A percentile compares a stretch with the other conserved stretches of the same genome.
Evolutionary conservation across 2,888 invertebrate genomes (phyloP).

Genomic region (Pterostichus niger): DNA sequence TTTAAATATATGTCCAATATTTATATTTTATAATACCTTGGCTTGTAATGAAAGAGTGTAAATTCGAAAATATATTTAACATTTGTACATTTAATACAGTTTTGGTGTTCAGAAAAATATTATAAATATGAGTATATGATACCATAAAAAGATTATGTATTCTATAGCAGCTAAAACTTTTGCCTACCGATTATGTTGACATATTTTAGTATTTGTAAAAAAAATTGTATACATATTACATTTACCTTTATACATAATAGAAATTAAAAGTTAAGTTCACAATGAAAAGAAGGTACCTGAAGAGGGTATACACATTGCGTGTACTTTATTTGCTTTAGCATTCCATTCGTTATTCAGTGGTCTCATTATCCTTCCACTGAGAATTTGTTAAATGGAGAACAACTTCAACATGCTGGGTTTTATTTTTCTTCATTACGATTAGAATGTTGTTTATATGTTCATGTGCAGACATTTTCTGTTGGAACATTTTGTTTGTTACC

Average conservation of each 20-base stretch:
- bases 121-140: no score
- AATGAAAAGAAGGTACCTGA: constrained; percentile 3
- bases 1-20: no score
- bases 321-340: constrained; percentile 5
- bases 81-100: no score
- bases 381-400: neutral
- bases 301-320: neutral
- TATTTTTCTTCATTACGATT: neutral
- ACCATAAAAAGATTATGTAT: neutral
- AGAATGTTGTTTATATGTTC: neutral
- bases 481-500: no score
- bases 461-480: neutral
- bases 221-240: neutral
- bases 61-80: no score
- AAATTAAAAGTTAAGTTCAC: constrained; percentile 32
- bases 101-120: no score
- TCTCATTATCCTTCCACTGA: neutral
- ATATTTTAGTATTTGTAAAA: neutral
- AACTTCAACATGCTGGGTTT: neutral
- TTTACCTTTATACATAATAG: no score
- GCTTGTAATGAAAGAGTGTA: no score
- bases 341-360: constrained; percentile 9
- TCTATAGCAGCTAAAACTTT: constrained; percentile 1
- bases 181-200: neutral
- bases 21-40: no score